These are phyloP conservation scores for Virgularia gustaviana DNA, from an alignment of 92 coral and sea anemone genomes.

Conservation along the genomic window DNA sequence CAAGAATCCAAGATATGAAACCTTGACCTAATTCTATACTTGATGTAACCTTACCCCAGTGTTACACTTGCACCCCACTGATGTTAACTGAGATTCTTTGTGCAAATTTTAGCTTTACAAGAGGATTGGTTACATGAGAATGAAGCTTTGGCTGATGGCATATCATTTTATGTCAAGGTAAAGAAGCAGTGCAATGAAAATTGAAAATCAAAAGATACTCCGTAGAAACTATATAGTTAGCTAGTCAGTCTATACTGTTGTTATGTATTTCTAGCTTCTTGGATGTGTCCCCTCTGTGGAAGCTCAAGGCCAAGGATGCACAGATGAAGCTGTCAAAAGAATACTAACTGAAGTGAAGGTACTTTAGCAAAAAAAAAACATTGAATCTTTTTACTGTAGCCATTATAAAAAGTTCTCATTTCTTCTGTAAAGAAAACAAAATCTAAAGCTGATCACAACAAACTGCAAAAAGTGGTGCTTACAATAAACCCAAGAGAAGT, in stretches of 20 bases:
- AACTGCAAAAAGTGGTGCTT: slow-evolving; percentile 74
- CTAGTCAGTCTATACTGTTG: too few relatives aligned
- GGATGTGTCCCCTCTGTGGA: slow-evolving; percentile 75
- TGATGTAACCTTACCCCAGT: too few relatives aligned
- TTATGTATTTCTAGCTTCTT: slow-evolving; percentile 52
- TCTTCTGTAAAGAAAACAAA: slow-evolving; percentile 23
- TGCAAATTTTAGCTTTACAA: slow-evolving; percentile 10
- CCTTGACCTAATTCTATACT: too few relatives aligned
- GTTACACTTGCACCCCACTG: too few relatives aligned
- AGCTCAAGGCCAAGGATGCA: slow-evolving; percentile 88
- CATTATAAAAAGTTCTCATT: not conserved
- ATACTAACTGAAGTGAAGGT: slow-evolving; percentile 74
- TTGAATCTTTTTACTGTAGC: not conserved
- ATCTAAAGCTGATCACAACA: slow-evolving; percentile 55
- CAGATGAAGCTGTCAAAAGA: slow-evolving; percentile 78
- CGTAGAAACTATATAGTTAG: not conserved
- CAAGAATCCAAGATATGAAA: too few relatives aligned
- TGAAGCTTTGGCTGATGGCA: slow-evolving; percentile 79
- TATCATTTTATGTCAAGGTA: slow-evolving; percentile 94
- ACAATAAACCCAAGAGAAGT: slow-evolving; percentile 64
- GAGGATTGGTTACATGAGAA: slow-evolving; percentile 89
- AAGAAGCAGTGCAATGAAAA: not conserved
- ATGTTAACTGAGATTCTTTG: not conserved
- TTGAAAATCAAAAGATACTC: not conserved
- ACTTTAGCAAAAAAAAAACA: slow-evolving; percentile 13